A percentile compares a stretch with the other conserved stretches of the same genome.
Evolutionary conservation across 2,113 vertebrate species (phyloP).

Genomic region (Rhynchomys soricoides): DNA sequence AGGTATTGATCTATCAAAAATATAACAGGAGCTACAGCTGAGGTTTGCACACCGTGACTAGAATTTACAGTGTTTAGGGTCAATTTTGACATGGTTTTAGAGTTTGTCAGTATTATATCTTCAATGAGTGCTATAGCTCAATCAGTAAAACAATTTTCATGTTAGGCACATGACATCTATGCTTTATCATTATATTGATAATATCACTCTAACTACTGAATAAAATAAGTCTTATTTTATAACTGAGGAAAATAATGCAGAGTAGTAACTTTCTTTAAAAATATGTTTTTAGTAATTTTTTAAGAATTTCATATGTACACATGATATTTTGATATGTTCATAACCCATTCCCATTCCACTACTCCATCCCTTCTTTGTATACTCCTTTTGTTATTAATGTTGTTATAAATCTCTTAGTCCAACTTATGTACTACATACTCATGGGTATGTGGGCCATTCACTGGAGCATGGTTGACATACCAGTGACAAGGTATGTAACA

Average conservation of each 20-base stretch:
- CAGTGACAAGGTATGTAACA: not conserved
- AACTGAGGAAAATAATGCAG: not conserved
- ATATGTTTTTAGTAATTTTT: not conserved
- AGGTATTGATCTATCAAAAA: not conserved
- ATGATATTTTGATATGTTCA: not conserved
- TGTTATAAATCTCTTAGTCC: not conserved
- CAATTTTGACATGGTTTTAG: not conserved
- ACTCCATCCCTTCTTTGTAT: not conserved
- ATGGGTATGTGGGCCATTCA: not conserved
- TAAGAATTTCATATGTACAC: not conserved
- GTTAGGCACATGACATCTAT: not conserved
- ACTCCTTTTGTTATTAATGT: not conserved
- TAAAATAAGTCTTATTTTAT: not conserved
- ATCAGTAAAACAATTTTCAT: not conserved
- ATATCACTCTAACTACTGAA: not conserved
- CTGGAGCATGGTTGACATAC: not conserved
- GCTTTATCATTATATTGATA: not conserved
- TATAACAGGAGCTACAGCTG: not conserved
- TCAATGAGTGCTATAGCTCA: not conserved
- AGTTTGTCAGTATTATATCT: not conserved
- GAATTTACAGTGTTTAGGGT: not conserved
- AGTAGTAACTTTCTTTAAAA: not conserved
- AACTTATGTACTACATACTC: not conserved
- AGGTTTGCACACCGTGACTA: not conserved
- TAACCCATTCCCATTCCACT: not conserved